Percentiles rank a stretch among this genome's conserved stretches.
Evolutionary conservation across 2,113 vertebrate genomes (phyloP).

Genomic region (Melanostigma gelatinosum): DNA sequence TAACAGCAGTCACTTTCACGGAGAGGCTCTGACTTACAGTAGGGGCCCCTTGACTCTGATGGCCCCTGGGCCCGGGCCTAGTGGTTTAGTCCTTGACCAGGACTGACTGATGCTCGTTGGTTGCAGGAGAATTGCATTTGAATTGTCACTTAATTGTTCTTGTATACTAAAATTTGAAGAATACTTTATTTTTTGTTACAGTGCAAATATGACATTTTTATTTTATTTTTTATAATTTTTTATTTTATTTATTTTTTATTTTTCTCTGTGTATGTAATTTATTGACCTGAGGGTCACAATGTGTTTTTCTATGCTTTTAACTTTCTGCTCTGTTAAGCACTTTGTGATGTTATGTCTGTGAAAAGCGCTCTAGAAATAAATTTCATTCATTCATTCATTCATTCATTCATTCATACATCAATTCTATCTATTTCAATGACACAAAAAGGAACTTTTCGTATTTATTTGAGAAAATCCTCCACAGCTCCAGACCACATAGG

Average conservation of each 20-base stretch:
- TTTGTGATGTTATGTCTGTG: no score
- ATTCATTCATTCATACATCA: background rate
- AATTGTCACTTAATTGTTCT: background rate
- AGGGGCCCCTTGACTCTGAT: background rate
- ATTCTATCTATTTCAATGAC: background rate
- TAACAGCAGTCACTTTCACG: background rate
- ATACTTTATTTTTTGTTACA: background rate
- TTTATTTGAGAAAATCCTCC: background rate
- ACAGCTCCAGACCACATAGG: background rate
- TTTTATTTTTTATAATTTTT: no score
- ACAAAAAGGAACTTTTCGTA: background rate
- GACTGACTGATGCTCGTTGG: background rate
- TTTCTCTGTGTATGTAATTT: no score
- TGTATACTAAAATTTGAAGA: background rate
- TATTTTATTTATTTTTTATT: no score
- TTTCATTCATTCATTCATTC: no score
- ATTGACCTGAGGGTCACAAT: no score
- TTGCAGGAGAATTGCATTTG: constrained; percentile 6
- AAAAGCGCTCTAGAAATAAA: no score
- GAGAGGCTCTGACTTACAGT: background rate
- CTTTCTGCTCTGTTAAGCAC: no score
- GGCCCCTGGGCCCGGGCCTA: background rate
- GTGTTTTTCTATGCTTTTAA: no score
- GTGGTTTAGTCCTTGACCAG: background rate
- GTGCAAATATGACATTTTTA: background rate